Percentiles rank a stretch among this genome's conserved stretches.
phyloP scores from a whole-genome alignment of 2,113 vertebrate species.

The Candoia aspera region DNA sequence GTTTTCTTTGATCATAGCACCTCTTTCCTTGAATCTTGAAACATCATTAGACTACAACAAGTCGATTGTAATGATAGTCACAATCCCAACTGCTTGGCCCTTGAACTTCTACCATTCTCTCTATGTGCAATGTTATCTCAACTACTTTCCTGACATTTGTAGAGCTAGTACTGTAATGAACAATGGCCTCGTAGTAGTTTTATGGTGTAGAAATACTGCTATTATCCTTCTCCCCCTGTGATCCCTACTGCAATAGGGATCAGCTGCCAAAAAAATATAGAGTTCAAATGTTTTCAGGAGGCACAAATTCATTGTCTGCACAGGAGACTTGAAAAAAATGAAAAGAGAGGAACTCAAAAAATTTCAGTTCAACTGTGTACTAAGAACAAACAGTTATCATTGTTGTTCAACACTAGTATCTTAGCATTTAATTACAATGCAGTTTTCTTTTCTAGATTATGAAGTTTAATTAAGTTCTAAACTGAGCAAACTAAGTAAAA shows the following conservation, averaged over 20 bases:
- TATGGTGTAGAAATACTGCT: neutral
- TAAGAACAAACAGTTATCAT: slow-evolving; percentile 24
- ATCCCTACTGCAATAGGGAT: neutral
- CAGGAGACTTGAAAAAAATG: neutral
- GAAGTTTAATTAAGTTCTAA: slow-evolving; percentile 31
- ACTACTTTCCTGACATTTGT: slow-evolving; percentile 7
- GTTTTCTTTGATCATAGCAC: neutral
- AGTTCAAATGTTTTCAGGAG: neutral
- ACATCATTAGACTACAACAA: neutral
- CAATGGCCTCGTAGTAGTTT: neutral
- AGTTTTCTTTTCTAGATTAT: slow-evolving; percentile 22
- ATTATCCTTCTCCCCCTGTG: neutral
- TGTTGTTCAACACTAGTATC: slow-evolving; percentile 18
- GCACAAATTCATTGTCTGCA: neutral
- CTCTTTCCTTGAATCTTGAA: neutral
- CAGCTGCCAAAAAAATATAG: neutral
- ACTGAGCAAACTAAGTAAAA: slow-evolving; percentile 41
- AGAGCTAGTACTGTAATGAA: neutral
- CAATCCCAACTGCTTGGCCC: neutral
- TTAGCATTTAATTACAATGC: slow-evolving; percentile 17
- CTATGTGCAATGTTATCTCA: neutral
- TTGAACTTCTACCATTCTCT: neutral
- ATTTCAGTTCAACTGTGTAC: neutral
- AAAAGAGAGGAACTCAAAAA: neutral
- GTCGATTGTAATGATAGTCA: neutral